Base-by-base conservation (phyloP, 1,140 invertebrate genomes). In the Homalodisca vitripennis region DNA sequence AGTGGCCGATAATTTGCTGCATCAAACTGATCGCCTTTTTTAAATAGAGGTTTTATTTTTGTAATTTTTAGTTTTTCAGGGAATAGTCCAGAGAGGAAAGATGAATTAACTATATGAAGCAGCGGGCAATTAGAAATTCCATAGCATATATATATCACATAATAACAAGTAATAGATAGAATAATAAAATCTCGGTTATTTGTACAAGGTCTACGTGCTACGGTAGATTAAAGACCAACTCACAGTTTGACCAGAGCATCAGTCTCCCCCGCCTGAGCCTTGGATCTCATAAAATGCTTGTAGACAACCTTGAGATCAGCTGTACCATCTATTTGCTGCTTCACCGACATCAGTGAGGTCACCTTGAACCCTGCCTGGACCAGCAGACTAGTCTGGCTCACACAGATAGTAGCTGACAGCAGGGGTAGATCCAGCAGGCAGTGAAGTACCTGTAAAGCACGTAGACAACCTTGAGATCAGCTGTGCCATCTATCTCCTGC, bases 371-470 rank as follows among this genome's bases (percentile, higher is more conserved):
- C 63, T 20, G 63, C 63, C 41, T 66, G 63, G 2, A 41, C 32
- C 26, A 66, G 22, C n/a, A 66, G 32, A 17, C 67, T 55, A 17
- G 67, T 65, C 55, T 73, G 70, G 34, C 72, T 70, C 14, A 73
- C 48, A 34, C 63, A 70, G 1, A 73, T 32, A 29, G 72, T 66
- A 1, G 72, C 72, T 46, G 72, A 71, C 13, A 71, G 67, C 14
- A 66, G 17, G n/a, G 72, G 72, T n/a, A 73, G 64, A 47, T 73
- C 72, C 13, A 73, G 27, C 3, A 73, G 47, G 1, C 55, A 29
- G 47, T 70, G 67, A 31, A 71, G 69, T n/a, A 72, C 63, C 72
- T 73, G 47, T 20, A 69, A 41, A 26, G 29, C 51, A 26, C 32
- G 20, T 20, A 68, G 32, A 53, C 3, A 20, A n/a, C 13, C 48